Base-by-base conservation (phyloP, 2,113 vertebrate species). In the Sorex fumeus region DNA sequence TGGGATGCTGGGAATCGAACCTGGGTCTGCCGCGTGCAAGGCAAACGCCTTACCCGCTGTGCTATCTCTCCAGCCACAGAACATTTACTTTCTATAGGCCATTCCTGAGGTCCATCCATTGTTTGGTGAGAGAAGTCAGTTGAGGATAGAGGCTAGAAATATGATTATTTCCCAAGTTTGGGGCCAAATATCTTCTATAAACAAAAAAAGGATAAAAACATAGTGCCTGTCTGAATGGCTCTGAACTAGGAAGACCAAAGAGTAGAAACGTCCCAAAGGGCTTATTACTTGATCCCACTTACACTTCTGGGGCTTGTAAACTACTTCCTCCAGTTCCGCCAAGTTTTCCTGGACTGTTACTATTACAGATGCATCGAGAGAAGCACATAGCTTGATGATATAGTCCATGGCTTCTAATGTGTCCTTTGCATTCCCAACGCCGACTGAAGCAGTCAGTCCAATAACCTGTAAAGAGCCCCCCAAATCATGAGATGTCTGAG, bases 371-470 rank as follows among this genome's bases (percentile, higher is more conserved):
- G 92, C 92, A 50, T 98, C 98, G n/a, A 98, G 97, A 86, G 94
- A 97, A 21, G 98, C 98, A 80, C 98, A 98, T 3, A 98, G 90
- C 43, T 94, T 97, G 82, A 97, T 98, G 95, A 99, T 97, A 62
- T 98, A 96, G 1, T 94, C 77, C 25, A 94, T 57, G 0, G 98
- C 96, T 47, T 98, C 98, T 0, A 0, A 0, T 0, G 3, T 30
- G 45, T 0, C 96, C 23, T 93, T 98, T 91, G 98, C 98, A 86
- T 90, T 97, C 30, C 98, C 98, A 6, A 98, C 97, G 45, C 98
- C 98, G 25, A 98, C 96, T 0, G 98, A 98, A 15, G 98, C 98
- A 3, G 98, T 98, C 96, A 99, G 93, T 45, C 98, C 98, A 91
- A 98, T 27, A 72, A 98, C 97, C 98, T 98, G 92, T 81, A 62